Evolutionary conservation across 2,888 invertebrate genomes (phyloP).

Genomic region (Periphyllus acericola): DNA sequence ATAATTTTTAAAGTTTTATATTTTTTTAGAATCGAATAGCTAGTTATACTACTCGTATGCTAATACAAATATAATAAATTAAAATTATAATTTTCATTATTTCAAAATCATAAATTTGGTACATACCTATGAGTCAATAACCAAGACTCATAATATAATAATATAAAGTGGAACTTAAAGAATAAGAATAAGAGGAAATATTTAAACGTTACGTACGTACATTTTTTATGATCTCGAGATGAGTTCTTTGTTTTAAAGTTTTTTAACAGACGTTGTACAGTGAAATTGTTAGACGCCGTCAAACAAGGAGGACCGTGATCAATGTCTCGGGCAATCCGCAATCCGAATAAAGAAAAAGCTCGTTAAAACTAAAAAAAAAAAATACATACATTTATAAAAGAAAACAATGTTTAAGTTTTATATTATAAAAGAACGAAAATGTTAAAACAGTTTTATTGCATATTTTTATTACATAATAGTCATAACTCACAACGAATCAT

Average conservation of each 20-base stretch:
- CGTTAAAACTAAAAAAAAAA: neutral
- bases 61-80: neutral
- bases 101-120: neutral
- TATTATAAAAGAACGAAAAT: neutral
- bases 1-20: too few species aligned
- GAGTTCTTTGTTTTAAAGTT: slow-evolving; percentile 7
- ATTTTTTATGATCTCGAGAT: slow-evolving; percentile 8
- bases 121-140: neutral
- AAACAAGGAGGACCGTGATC: neutral
- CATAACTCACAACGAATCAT: neutral
- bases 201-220: neutral
- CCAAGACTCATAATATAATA: neutral
- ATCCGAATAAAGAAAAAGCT: slow-evolving; percentile 4
- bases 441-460: neutral
- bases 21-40: too few species aligned
- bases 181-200: neutral
- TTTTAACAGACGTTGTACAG: neutral
- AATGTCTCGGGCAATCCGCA: neutral
- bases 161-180: neutral
- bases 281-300: neutral
- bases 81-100: neutral
- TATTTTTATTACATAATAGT: neutral
- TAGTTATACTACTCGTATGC: neutral
- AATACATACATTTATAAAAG: neutral
- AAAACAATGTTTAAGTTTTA: neutral